Evolutionary conservation across 1,140 invertebrate species (phyloP).

Genomic region (Drosophila kurseongensis): DNA sequence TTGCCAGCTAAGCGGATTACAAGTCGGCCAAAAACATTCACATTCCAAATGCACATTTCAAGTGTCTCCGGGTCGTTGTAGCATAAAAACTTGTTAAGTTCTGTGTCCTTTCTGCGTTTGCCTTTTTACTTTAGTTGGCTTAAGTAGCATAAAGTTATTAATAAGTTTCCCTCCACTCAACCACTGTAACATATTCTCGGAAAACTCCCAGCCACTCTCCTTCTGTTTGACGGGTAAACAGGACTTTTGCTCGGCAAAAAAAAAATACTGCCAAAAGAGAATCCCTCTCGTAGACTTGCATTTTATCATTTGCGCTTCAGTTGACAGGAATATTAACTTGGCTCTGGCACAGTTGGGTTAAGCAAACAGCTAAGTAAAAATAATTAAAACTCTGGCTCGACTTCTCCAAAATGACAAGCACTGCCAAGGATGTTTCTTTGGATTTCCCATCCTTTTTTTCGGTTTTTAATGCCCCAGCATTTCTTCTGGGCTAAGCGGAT

Average conservation of each 20-base stretch:
- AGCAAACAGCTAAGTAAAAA: slow-evolving; percentile 72
- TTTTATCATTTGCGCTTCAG: slow-evolving; percentile 73
- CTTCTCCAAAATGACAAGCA: slow-evolving; percentile 35
- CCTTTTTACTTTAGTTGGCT: slow-evolving; percentile 56
- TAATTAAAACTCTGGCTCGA: slow-evolving; percentile 70
- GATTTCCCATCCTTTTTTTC: slow-evolving; percentile 11
- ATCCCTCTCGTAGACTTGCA: slow-evolving; percentile 48
- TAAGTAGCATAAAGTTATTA: slow-evolving; percentile 79
- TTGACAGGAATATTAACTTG: slow-evolving; percentile 76
- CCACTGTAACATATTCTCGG: slow-evolving; percentile 41
- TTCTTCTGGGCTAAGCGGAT: slow-evolving; percentile 62
- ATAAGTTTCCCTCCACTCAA: slow-evolving; percentile 65
- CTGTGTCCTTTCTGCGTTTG: slow-evolving; percentile 36
- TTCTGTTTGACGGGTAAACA: slow-evolving; percentile 57
- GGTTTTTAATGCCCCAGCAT: slow-evolving; percentile 25
- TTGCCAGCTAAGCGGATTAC: slow-evolving; percentile 69
- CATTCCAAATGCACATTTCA: slow-evolving; percentile 55
- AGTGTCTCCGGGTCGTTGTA: slow-evolving; percentile 31
- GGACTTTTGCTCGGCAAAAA: slow-evolving; percentile 1
- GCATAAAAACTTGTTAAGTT: slow-evolving; percentile 62
- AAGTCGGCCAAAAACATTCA: slow-evolving; percentile 52
- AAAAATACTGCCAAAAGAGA: neutral
- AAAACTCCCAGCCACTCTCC: neutral
- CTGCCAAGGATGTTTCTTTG: slow-evolving; percentile 33
- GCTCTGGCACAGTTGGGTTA: slow-evolving; percentile 22